Evolutionary conservation across 2,113 vertebrate genomes (phyloP), one percentile per base, ranked within the genome.

Genomic region (Picathartes gymnocephalus): DNA sequence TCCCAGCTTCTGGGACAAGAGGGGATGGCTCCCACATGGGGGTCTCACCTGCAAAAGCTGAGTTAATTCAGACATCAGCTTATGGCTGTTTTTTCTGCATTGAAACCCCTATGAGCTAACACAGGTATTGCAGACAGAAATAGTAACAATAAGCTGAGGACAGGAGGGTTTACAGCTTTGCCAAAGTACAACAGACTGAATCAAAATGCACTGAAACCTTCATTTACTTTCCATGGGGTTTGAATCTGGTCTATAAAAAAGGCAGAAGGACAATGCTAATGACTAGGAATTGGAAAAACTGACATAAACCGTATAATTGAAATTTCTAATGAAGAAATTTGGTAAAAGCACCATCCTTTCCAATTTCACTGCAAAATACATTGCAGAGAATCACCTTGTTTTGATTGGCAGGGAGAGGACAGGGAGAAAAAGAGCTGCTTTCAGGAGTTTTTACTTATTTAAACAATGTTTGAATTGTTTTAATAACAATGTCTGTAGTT

Each of bases 1-100:
- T 18, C 40, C 64, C 48, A 50, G 45, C 11, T 42, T 37, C 71
- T 62, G 64, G 62, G 27, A 23, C 7, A 44, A 62, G n/a, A 86
- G 19, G 25, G 13, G 9, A 31, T 11, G 54, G 25, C 18, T 83
- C 50, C 20, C 35, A 62, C 11, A 6, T 0, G 0, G 22, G 13
- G 39, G 25, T 45, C 15, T 64, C 62, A 66, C 11, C 39, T 33
- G 69, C 30, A 81, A n/a, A 19, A 33, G 33, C n/a, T 70, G 44
- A 80, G 13, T 4, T 35, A 62, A 66, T 66, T 47, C 60, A 50
- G 20, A 47, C 16, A 58, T 21, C 39, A 40, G 37, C 10, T 74
- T 5, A 12, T 3, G 47, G 27, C 27, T 50, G 16, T 16, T 68
- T 58, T 25, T 5, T 31, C 33, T 64, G 33, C 53, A 47, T 1